These are phyloP conservation scores for Strix aluco DNA, from an alignment of 2,113 vertebrate genomes.

Conservation along the genomic window DNA sequence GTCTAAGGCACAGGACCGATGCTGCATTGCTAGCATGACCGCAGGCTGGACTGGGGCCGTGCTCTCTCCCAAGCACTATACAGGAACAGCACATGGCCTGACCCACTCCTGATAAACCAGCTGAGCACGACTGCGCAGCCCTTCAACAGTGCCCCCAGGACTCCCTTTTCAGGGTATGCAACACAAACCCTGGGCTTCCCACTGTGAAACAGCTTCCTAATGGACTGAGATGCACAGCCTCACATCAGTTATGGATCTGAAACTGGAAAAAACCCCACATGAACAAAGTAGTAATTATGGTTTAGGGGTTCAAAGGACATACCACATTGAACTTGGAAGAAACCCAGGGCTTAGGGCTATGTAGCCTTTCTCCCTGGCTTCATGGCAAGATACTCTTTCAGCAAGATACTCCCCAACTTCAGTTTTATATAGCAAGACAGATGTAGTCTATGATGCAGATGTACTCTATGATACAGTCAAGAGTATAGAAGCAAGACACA, in stretches of 20 bases:
- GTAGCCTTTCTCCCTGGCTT: not conserved
- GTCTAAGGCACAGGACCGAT: not conserved
- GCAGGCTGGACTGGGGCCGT: not conserved
- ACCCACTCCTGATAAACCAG: not conserved
- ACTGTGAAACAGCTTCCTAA: not conserved
- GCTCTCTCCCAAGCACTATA: accelerated
- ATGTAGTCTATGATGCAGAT: not conserved
- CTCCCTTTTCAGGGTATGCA: not conserved
- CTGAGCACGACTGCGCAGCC: accelerated
- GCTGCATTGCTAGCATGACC: not conserved
- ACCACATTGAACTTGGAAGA: not conserved
- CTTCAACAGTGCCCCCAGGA: not conserved
- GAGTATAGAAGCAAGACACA: not conserved
- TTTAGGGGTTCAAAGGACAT: not conserved
- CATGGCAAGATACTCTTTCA: not conserved
- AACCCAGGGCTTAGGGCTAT: not conserved
- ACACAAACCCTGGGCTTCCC: not conserved
- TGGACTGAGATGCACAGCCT: not conserved
- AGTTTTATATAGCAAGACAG: not conserved
- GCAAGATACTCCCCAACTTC: not conserved
- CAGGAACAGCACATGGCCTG: not conserved
- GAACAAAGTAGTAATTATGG: not conserved
- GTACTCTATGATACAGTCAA: not conserved
- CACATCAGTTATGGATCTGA: not conserved
- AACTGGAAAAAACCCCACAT: not conserved